Percentiles rank a stretch among this genome's conserved stretches.
These are phyloP conservation scores for Lasioglossum figueresi DNA, from an alignment of 2,888 invertebrate genomes.

Conservation along the genomic window DNA sequence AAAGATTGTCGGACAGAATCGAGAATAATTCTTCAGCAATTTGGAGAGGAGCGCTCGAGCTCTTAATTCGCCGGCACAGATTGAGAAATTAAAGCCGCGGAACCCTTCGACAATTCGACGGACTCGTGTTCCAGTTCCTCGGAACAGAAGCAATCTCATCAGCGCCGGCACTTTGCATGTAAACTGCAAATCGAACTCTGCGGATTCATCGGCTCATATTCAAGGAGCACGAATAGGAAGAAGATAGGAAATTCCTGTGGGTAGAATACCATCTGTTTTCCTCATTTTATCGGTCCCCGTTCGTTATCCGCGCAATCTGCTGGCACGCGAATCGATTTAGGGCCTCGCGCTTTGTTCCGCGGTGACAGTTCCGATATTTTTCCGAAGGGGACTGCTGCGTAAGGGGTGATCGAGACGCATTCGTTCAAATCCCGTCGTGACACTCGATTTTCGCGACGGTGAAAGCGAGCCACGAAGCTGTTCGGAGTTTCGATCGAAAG, in stretches of 20 bases:
- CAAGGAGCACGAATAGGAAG: not conserved
- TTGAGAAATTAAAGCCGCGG: not conserved
- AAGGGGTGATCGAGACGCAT: constrained; percentile 50
- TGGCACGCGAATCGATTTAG: constrained; percentile 38
- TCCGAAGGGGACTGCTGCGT: not conserved
- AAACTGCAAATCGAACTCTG: not conserved
- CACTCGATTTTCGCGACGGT: constrained; percentile 74
- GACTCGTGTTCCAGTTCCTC: not conserved
- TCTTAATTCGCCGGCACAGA: not conserved
- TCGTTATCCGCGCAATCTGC: constrained; percentile 1
- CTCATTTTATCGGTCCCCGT: not conserved
- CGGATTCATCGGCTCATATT: not conserved
- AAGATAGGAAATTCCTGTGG: constrained; percentile 14
- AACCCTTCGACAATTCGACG: not conserved
- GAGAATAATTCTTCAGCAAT: no score
- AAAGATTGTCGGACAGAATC: no score
- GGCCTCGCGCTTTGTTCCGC: constrained; percentile 5
- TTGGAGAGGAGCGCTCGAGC: not conserved
- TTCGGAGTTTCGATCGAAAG: not conserved
- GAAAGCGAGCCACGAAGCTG: not conserved
- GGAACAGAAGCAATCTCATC: not conserved
- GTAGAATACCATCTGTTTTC: not conserved
- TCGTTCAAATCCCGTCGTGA: constrained; percentile 75
- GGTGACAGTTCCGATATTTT: constrained; percentile 28
- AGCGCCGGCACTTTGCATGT: not conserved